Evolutionary conservation across 2,113 vertebrate genomes (phyloP).

Genomic region (Rhea americana): DNA sequence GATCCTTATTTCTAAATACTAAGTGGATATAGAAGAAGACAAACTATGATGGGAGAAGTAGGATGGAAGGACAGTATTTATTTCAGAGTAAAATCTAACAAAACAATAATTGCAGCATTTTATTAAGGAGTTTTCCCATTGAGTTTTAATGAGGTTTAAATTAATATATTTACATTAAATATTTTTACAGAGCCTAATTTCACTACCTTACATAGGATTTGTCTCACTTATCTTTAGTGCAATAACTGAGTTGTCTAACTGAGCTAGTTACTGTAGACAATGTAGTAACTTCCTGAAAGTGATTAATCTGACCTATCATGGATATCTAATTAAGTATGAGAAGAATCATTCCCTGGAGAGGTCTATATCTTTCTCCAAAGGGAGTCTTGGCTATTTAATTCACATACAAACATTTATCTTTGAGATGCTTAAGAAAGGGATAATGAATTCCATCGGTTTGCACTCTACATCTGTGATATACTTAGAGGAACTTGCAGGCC

Average conservation of each 20-base stretch:
- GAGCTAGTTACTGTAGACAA: neutral
- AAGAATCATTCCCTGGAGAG: neutral
- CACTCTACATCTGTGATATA: neutral
- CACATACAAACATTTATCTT: constrained; percentile 18
- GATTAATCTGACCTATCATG: constrained; percentile 6
- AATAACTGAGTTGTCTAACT: neutral
- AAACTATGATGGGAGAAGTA: neutral
- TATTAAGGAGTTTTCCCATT: neutral
- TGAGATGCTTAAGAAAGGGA: neutral
- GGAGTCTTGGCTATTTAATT: constrained; percentile 13
- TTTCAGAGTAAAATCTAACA: neutral
- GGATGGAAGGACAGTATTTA: neutral
- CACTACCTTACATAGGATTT: neutral
- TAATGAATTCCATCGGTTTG: constrained; percentile 4
- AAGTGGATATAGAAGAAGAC: neutral
- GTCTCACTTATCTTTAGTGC: neutral
- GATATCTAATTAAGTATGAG: neutral
- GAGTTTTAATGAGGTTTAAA: neutral
- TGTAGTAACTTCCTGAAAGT: neutral
- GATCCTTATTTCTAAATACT: neutral
- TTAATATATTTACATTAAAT: neutral
- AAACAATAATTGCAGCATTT: neutral
- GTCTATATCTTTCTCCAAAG: neutral
- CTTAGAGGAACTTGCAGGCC: neutral
- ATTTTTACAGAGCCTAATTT: neutral